phyloP scores from a whole-genome alignment of 2,797 vertebrate species.

The Spinus olivaceus region DNA sequence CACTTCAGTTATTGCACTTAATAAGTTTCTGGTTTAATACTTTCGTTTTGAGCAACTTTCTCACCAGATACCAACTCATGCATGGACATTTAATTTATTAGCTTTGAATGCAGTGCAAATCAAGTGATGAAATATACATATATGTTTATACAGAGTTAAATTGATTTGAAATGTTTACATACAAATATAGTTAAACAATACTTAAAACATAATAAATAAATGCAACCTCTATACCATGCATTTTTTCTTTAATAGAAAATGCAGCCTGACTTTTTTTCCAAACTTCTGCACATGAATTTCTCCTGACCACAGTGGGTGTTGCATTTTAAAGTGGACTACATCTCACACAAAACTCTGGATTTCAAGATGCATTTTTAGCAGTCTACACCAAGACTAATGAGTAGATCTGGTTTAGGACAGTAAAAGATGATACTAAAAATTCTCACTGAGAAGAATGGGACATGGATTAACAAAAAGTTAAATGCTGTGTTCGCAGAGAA shows the following conservation, averaged over 20 bases:
- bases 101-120: not conserved
- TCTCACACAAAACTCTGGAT: not conserved
- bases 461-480: not conserved
- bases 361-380: not conserved
- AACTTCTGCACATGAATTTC: not conserved
- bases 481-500: not conserved
- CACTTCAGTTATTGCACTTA: not conserved
- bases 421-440: not conserved
- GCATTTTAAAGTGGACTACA: not conserved
- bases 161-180: no score
- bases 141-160: not conserved
- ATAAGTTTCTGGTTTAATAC: no score
- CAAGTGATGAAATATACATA: not conserved
- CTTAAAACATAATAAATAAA: not conserved
- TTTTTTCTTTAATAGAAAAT: not conserved
- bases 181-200: not conserved
- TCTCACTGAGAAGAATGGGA: not conserved
- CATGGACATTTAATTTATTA: not conserved
- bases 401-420: not conserved
- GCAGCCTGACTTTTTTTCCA: not conserved
- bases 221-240: fast-evolving
- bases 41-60: not conserved
- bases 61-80: not conserved
- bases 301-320: not conserved
- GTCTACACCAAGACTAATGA: not conserved